Conservation (phyloP, 2,888 invertebrate genomes). For the Sesia apiformis region DNA sequence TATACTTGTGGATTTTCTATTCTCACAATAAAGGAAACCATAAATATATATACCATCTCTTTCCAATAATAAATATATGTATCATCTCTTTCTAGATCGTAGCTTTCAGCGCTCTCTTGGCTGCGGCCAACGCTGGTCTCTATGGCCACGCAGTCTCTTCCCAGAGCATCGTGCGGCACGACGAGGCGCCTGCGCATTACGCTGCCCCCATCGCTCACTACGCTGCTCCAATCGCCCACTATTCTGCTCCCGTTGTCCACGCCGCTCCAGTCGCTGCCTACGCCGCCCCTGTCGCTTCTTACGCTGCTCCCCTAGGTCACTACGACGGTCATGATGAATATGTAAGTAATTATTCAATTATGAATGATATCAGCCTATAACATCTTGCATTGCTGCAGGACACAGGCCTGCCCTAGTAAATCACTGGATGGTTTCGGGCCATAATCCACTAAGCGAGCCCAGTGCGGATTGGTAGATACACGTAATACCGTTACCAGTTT, state of each 20-base stretch:
- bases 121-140: constrained; percentile 60
- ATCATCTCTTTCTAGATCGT: constrained; percentile 42
- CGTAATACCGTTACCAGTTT: no score
- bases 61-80: no score
- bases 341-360: constrained; percentile 21
- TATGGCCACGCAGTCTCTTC: constrained; percentile 44
- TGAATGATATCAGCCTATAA: no score
- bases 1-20: no score
- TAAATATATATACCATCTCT: no score
- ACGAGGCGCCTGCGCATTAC: constrained; percentile 26
- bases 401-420: no score
- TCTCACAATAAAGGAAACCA: no score
- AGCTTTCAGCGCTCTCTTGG: constrained; percentile 52
- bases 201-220: constrained; percentile 17
- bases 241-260: constrained; percentile 17
- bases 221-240: constrained; percentile 17
- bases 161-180: constrained; percentile 47
- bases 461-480: no score
- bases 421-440: no score
- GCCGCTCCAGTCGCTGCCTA: constrained; percentile 18
- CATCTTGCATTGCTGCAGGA: no score
- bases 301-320: constrained; percentile 23
- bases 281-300: constrained; percentile 22
- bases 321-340: constrained; percentile 39
- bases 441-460: no score